phyloP scores from a whole-genome alignment of 2,797 vertebrate species.

The Anolis apletophallus region DNA sequence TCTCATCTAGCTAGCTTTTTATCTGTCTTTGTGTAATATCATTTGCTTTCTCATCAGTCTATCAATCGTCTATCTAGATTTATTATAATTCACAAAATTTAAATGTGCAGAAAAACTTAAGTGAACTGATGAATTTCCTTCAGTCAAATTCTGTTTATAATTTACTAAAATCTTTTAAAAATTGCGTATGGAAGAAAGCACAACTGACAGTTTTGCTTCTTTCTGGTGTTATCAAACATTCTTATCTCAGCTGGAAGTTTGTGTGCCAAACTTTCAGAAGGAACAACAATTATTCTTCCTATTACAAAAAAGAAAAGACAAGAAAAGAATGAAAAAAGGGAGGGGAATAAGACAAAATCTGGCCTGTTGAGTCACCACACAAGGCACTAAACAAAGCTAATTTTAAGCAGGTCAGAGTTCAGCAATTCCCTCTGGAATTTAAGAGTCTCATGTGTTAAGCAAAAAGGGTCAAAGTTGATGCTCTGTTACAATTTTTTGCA shows the following conservation, averaged over 20 bases:
- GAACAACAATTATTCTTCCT: slow-evolving; percentile 78
- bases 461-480: slow-evolving; percentile 83
- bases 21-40: too few relatives aligned
- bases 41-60: too few relatives aligned
- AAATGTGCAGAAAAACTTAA: too few relatives aligned
- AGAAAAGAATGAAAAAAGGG: too few relatives aligned
- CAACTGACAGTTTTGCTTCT: not conserved
- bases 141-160: too few relatives aligned
- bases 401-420: slow-evolving; percentile 87
- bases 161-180: not conserved
- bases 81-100: too few relatives aligned
- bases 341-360: slow-evolving; percentile 69
- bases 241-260: not conserved
- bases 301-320: slow-evolving; percentile 37
- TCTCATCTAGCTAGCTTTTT: too few relatives aligned
- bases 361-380: slow-evolving; percentile 80
- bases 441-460: slow-evolving; percentile 80
- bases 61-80: too few relatives aligned
- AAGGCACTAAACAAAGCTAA: slow-evolving; percentile 85
- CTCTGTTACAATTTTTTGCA: slow-evolving; percentile 79
- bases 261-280: slow-evolving; percentile 75
- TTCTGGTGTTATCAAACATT: not conserved
- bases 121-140: too few relatives aligned
- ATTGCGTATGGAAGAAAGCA: not conserved
- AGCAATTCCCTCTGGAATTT: slow-evolving; percentile 83